Conservation (phyloP, 2,888 invertebrate genomes). For the Alitta virens region DNA sequence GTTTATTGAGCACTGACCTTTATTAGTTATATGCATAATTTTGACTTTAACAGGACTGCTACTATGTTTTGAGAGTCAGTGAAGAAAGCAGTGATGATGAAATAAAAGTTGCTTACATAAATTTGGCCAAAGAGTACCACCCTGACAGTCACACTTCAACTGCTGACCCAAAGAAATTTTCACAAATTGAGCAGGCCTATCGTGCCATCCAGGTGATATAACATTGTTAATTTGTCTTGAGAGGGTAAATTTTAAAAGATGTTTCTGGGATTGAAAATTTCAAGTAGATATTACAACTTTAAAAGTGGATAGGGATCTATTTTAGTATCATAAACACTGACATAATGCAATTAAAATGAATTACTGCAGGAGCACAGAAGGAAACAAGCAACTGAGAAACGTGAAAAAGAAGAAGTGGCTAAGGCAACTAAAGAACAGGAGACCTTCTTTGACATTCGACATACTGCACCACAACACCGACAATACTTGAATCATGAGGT, state of each 20-base stretch:
- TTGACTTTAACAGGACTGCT: constrained; percentile 67
- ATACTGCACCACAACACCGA: constrained; percentile 85
- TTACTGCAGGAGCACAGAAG: no score
- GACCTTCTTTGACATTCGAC: constrained; percentile 66
- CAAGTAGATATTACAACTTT: no score
- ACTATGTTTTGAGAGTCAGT: constrained; percentile 67
- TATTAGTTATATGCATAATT: no score
- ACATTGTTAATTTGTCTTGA: no score
- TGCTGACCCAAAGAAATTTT: constrained; percentile 72
- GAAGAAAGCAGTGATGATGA: constrained; percentile 71
- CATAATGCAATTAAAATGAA: no score
- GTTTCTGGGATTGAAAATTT: no score
- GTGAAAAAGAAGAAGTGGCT: constrained; percentile 57
- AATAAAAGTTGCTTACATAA: constrained; percentile 71
- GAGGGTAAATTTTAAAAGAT: no score
- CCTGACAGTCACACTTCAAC: constrained; percentile 75
- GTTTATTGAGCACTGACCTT: no score
- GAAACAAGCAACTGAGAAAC: constrained; percentile 19
- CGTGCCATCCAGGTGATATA: constrained; percentile 65
- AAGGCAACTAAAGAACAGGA: constrained; percentile 55
- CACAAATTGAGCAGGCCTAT: constrained; percentile 72
- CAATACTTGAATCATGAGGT: constrained; percentile 75
- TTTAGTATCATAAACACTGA: no score
- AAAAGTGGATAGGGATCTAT: no score
- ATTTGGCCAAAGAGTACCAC: constrained; percentile 77